Evolutionary conservation across 1,140 invertebrate genomes (phyloP), one percentile per base, ranked within the genome.

Genomic region (Dryas iulia): DNA sequence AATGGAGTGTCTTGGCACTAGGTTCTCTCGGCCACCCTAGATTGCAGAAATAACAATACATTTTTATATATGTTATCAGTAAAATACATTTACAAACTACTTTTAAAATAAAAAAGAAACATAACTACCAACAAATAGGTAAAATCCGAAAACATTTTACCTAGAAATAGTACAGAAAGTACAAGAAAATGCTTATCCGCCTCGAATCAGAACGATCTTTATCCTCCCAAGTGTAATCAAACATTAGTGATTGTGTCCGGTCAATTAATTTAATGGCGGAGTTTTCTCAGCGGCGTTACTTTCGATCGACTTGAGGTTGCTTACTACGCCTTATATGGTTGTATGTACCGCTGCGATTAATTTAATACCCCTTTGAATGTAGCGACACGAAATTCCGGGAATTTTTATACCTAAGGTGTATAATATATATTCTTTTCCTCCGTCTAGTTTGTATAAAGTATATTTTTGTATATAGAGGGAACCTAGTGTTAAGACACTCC

Each of bases 241-340:
- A 63, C 30, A 56, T 56, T 54, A 56, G 30, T 62, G 59, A 63
- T 62, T 54, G 62, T 73, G 67, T 73, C 64, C 60, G 67, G 72
- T 57, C 72, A 71, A 66, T 71, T 66, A 71, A 66, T 62, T 10
- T 71, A 58, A 66, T 66, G 35, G 25, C 66, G 33, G 28, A 70
- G 59, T 73, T 72, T 68, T 72, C 66, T 72, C 62, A 63, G 39
- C 59, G 58, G 39, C 62, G 64, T 66, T 57, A 62, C 72, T 73
- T 67, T 67, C 68, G 56, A 59, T 58, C 66, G 30, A 57, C 33
- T 56, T 53, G 53, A 56, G 59, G 53, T 66, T 60, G 71, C 71
- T 60, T 60, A 73, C 71, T 60, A 61, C 33, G 31, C 72, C 72
- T 53, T 77, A 65, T 74, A 74, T 59, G 66, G 71, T 0, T 56